Conservation (phyloP, 1,140 invertebrate genomes). For the Hormaphis cornu region DNA sequence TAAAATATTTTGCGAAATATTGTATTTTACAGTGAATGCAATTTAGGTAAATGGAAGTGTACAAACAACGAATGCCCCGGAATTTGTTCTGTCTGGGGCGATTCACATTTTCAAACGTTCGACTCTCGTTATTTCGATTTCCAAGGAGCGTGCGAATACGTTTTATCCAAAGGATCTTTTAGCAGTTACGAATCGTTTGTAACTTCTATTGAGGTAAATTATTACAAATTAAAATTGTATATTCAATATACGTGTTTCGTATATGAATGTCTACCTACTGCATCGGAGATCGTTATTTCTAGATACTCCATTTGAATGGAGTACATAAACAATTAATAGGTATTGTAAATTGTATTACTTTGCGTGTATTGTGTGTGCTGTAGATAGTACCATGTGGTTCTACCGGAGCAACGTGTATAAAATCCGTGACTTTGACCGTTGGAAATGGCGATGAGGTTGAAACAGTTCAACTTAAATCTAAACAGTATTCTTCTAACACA, state of each 20-base stretch:
- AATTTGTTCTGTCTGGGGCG: constrained; percentile 71
- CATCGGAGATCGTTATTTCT: constrained; percentile 6
- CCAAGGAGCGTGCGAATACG: constrained; percentile 77
- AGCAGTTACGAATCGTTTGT: constrained; percentile 55
- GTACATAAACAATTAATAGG: no score
- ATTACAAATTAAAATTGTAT: no score
- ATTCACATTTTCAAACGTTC: constrained; percentile 78
- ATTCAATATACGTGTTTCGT: no score
- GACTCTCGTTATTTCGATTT: constrained; percentile 76
- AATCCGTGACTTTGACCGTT: constrained; percentile 60
- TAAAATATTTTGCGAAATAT: not conserved
- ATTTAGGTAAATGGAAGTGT: constrained; percentile 59
- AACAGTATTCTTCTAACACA: constrained; percentile 43
- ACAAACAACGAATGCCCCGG: constrained; percentile 53
- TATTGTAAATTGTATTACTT: not conserved
- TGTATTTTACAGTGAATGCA: constrained; percentile 49
- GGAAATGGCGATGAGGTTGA: constrained; percentile 50
- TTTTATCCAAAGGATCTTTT: constrained; percentile 61
- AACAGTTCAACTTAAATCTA: constrained; percentile 50
- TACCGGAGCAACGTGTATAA: constrained; percentile 75
- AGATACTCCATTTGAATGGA: not conserved
- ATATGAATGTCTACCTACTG: no score
- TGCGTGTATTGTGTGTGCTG: constrained; percentile 33
- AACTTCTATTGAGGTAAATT: constrained; percentile 55
- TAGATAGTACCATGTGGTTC: constrained; percentile 77